Evolutionary conservation across 2,113 vertebrate species (phyloP).

Genomic region (Macaca mulatta): DNA sequence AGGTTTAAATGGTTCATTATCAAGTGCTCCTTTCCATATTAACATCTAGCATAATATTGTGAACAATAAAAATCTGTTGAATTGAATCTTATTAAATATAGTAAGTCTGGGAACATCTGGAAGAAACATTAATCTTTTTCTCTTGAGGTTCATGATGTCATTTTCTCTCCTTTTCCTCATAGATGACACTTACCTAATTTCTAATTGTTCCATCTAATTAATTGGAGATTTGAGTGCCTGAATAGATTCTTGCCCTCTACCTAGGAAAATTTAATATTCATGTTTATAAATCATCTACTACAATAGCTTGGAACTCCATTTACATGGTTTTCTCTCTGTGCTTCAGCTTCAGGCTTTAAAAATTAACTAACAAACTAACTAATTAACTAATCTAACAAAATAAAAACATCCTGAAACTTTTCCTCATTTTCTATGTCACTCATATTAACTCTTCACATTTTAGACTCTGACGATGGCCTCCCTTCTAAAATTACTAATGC

Average conservation of each 20-base stretch:
- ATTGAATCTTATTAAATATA: constrained; percentile 22
- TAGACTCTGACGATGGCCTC: fast-evolving
- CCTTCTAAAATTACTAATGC: not conserved
- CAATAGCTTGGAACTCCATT: not conserved
- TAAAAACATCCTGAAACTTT: not conserved
- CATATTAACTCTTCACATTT: not conserved
- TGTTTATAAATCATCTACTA: not conserved
- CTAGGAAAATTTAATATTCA: not conserved
- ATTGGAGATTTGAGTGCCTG: not conserved
- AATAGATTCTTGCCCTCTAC: not conserved
- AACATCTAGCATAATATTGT: not conserved
- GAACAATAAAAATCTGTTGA: not conserved
- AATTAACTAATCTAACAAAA: not conserved
- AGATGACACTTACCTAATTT: not conserved
- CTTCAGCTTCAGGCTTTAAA: not conserved
- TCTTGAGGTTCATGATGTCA: not conserved
- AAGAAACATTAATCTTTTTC: not conserved
- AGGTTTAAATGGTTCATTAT: constrained; percentile 44
- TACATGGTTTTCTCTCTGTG: not conserved
- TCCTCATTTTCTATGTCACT: not conserved
- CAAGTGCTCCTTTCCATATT: not conserved
- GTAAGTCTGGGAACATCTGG: not conserved
- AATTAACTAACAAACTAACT: not conserved
- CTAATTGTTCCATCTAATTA: not conserved
- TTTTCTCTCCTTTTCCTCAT: not conserved